Base-by-base conservation (phyloP, 1,140 invertebrate genomes). In the Anadara kagoshimensis region DNA sequence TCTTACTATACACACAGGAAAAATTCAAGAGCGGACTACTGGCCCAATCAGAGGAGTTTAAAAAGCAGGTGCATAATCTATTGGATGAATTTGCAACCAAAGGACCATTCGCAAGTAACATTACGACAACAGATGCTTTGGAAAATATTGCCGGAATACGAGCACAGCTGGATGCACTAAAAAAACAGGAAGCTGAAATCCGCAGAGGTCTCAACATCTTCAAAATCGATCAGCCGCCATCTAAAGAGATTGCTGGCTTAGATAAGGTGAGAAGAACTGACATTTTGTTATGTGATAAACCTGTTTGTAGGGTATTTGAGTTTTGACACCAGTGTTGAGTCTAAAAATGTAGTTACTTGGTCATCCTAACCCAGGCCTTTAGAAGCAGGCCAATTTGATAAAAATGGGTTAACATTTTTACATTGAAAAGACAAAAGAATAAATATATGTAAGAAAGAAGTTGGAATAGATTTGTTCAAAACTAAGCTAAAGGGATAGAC, bases 191-290 rank as follows among this genome's bases (percentile, higher is more conserved):
- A 84, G 89, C 90, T 63, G 87, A 91, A 61, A 89, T 95, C 26
- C 91, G 92, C 74, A 89, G 91, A 68, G 93, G 94, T 78, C 90
- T 95, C 54, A 90, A 89, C 10, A 92, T 95, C 43, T 96, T 96
- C 86, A 93, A 93, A 63, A 92, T 94, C 51, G 93, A 92, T 80
- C 91, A 93, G 47, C 92, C 93, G 29, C 93, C 93, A 78, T 94
- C 92, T 69, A 83, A 91, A 64, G 94, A 95, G 78, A 89, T 96
- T 26, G 90, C 89, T 54, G 91, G 90, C 82, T 89, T 96, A 69
- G 93, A 95, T 75, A 92, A 92, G 80, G 93, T 93, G 68, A 61
- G 76, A 51, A 58, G 14, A 36, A 36, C 2, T n/a, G n/a, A 2
- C 29, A 36, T 36, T 7, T 36, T 36, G 29, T 36, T 36, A 7